These are phyloP conservation scores for Listronotus oregonensis DNA, from an alignment of 1,140 invertebrate species.

Conservation along the genomic window DNA sequence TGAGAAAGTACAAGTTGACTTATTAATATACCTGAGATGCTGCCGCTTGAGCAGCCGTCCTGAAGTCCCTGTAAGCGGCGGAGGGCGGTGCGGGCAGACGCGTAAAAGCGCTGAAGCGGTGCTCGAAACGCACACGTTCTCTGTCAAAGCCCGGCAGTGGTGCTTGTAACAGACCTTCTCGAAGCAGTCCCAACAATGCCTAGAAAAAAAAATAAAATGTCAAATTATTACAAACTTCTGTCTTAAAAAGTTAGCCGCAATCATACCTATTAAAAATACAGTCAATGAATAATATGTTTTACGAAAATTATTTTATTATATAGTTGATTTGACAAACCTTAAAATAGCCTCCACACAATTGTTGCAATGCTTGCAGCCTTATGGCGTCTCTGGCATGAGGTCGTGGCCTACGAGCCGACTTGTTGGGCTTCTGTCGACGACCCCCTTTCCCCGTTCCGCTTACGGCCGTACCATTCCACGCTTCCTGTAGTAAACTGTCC, in stretches of 20 bases:
- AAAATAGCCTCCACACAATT: slow-evolving; percentile 93
- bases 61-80: slow-evolving; percentile 57
- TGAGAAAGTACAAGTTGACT: neutral
- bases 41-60: slow-evolving; percentile 22
- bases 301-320: too few relatives aligned
- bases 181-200: slow-evolving; percentile 74
- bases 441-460: slow-evolving; percentile 5
- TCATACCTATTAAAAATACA: too few relatives aligned
- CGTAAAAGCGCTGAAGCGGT: slow-evolving; percentile 88
- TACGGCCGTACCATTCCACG: slow-evolving; percentile 58
- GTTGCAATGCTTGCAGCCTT: slow-evolving; percentile 87
- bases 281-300: too few relatives aligned
- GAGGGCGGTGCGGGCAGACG: slow-evolving; percentile 86
- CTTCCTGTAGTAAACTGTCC: slow-evolving; percentile 78
- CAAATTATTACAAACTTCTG: neutral
- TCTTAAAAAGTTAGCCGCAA: neutral
- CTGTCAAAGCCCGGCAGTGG: slow-evolving; percentile 88
- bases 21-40: slow-evolving; percentile 19
- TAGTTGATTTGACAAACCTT: slow-evolving; percentile 77
- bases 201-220: slow-evolving; percentile 54
- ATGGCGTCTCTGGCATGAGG: slow-evolving; percentile 83
- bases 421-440: slow-evolving; percentile 20
- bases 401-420: slow-evolving; percentile 19
- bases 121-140: slow-evolving; percentile 92
- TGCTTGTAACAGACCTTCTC: slow-evolving; percentile 73